Evolutionary conservation across 2,113 vertebrate genomes (phyloP).

Genomic region (Apeltes quadracus): DNA sequence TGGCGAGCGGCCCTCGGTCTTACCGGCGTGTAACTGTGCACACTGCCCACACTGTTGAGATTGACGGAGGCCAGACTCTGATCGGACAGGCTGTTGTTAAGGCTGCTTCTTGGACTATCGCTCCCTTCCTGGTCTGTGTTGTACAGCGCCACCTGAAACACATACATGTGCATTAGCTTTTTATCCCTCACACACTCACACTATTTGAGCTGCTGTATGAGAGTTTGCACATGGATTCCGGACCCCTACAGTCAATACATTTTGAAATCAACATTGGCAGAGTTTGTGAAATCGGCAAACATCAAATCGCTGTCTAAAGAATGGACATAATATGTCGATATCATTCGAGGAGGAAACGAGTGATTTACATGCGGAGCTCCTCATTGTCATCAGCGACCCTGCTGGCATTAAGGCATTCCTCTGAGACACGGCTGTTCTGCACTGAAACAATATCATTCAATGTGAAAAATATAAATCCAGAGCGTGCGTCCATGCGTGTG

Average conservation of each 20-base stretch:
- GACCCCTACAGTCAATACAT: neutral
- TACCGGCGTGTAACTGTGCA: slow-evolving; percentile 91
- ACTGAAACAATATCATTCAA: slow-evolving; percentile 36
- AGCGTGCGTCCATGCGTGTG: slow-evolving; percentile 27
- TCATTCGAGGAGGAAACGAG: neutral
- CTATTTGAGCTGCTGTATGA: neutral
- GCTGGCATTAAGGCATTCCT: slow-evolving; percentile 29
- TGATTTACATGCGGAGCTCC: neutral
- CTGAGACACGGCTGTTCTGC: slow-evolving; percentile 30
- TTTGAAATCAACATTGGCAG: neutral
- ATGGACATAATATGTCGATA: neutral
- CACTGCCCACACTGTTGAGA: slow-evolving; percentile 91
- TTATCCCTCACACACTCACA: slow-evolving; percentile 23
- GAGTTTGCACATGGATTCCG: neutral
- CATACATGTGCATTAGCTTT: slow-evolving; percentile 30
- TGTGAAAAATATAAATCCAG: slow-evolving; percentile 41
- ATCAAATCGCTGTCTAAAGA: neutral
- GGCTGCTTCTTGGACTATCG: slow-evolving; percentile 93
- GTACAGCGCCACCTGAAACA: slow-evolving; percentile 88
- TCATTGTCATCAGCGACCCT: slow-evolving; percentile 7
- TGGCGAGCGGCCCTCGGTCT: slow-evolving; percentile 47
- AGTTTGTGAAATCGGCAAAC: neutral
- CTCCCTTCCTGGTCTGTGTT: slow-evolving; percentile 92
- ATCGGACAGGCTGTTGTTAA: slow-evolving; percentile 96
- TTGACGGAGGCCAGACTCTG: slow-evolving; percentile 93